Base-by-base conservation (phyloP, 2,113 vertebrate genomes). In the Vanacampus margaritifer region DNA sequence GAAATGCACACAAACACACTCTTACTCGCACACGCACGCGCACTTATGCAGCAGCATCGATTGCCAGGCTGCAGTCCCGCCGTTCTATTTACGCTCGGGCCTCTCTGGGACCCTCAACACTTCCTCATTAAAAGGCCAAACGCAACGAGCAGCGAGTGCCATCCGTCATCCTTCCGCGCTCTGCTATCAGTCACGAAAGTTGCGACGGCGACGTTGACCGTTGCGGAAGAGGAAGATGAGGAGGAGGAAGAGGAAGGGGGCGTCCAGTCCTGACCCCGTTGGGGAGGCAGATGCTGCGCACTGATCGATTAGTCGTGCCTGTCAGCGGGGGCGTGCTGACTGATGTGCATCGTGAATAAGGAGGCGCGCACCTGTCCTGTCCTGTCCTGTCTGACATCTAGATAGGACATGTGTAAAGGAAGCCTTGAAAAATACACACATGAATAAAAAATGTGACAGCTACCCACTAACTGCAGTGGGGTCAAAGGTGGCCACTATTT, bases 71-170 rank as follows among this genome's bases (percentile, higher is more conserved):
- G 75, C 81, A 74, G 83, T 79, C 82, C 80, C 79, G 82, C 78
- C 76, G 73, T 61, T 85, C 78, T 85, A 81, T 89, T 89, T 90
- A 81, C 72, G 59, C 60, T 35, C 36, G 67, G 54, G 85, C 77
- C 86, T 82, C 86, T 21, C 76, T 61, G 87, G 82, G 85, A 80
- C 84, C 83, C 84, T 91, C 79, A 68, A 61, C 79, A 24, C 79
- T 71, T 59, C 54, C 80, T 84, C 75, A 88, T 87, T 84, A 80
- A 90, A 88, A 86, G 82, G 82, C 86, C 75, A 50, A 78, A 78
- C 76, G 79, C 74, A 43, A 26, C 39, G n/a, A 62, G 37, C 37
- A 9, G 12, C n/a, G 37, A 41, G 59, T 4, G n/a, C 12, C 5
- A 61, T 61, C 37, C 59, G 6, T 61, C 59, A 41, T 5, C 12